These are phyloP conservation scores for Orbicella faveolata DNA, from an alignment of 64 coral and sea anemone genomes.

Conservation along the genomic window DNA sequence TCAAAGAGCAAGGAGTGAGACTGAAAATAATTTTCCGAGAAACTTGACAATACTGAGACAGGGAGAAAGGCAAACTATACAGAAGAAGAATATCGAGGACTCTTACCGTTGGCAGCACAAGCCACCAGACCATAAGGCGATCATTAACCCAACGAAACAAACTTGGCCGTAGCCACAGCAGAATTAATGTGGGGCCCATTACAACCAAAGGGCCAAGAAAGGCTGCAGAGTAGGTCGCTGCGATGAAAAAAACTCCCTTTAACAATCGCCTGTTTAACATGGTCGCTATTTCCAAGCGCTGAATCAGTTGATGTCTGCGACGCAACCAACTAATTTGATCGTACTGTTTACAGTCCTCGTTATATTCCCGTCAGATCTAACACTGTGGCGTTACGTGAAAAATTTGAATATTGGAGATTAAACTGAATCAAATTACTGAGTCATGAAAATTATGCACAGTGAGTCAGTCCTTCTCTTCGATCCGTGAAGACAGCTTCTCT, in stretches of 20 bases:
- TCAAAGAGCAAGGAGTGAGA: neutral
- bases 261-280: neutral
- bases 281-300: neutral
- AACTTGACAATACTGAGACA: neutral
- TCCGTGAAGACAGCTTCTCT: no score
- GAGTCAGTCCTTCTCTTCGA: no score
- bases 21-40: neutral
- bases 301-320: no score
- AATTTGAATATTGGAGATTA: no score
- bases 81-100: neutral
- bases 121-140: slow-evolving; percentile 17
- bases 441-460: no score
- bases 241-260: slow-evolving; percentile 26
- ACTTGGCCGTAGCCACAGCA: slow-evolving; percentile 16
- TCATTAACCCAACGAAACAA: slow-evolving; percentile 61
- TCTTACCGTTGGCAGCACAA: slow-evolving; percentile 51
- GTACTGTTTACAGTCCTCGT: no score
- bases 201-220: slow-evolving; percentile 59
- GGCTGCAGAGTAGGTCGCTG: neutral
- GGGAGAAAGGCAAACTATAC: neutral
- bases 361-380: no score
- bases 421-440: no score
- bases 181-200: slow-evolving; percentile 45
- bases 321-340: no score
- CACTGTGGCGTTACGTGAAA: no score